These are phyloP conservation scores for Hyles vespertilio DNA, from an alignment of 1,140 invertebrate genomes.

Conservation along the genomic window DNA sequence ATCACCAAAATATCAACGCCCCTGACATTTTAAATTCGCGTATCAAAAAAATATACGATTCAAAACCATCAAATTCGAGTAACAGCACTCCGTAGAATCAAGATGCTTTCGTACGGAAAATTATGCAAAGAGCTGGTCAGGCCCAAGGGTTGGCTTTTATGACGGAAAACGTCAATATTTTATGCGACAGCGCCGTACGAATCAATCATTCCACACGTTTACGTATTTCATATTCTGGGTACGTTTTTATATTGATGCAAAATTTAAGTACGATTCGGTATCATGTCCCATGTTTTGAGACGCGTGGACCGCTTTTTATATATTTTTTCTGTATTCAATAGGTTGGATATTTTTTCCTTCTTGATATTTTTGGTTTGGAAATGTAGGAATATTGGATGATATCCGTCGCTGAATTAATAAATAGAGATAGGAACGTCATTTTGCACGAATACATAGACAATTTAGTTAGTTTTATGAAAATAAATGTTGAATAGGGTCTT, in stretches of 20 bases:
- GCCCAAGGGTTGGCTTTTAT: constrained; percentile 33
- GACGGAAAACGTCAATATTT: constrained; percentile 45
- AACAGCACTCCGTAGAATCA: constrained; percentile 32
- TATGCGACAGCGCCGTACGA: constrained; percentile 44
- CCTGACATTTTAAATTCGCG: no score
- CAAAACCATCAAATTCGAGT: constrained; percentile 5
- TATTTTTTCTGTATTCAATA: no score
- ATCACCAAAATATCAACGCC: no score
- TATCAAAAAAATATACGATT: constrained; percentile 1
- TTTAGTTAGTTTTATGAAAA: no score
- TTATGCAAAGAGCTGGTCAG: constrained; percentile 46
- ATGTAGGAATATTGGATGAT: no score
- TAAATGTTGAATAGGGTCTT: no score
- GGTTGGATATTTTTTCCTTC: no score
- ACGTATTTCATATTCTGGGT: constrained; percentile 38
- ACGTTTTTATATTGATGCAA: constrained; percentile 19
- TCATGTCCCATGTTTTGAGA: background rate
- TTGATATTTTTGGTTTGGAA: no score
- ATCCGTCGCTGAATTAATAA: no score
- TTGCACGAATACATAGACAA: no score
- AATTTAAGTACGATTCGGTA: constrained; percentile 16
- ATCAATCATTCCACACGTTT: constrained; percentile 43
- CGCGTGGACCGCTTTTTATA: background rate
- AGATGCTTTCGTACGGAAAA: constrained; percentile 31
- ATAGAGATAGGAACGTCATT: no score